phyloP scores from a whole-genome alignment of 2,888 invertebrate species.

The Coenonympha glycerion region DNA sequence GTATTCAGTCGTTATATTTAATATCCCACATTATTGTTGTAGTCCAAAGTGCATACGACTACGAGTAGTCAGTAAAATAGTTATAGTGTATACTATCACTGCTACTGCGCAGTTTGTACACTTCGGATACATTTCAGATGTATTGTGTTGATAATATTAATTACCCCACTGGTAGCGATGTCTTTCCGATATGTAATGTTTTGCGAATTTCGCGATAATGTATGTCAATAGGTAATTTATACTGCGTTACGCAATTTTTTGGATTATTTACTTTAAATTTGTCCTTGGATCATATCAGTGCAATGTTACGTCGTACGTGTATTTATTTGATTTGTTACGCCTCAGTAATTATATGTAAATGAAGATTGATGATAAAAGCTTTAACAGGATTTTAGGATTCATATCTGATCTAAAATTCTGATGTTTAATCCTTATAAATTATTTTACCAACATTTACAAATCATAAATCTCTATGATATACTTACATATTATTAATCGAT shows the following conservation, averaged over 20 bases:
- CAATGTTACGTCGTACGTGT: background rate
- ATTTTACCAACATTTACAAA: background rate
- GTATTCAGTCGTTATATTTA: too few species aligned
- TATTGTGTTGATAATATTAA: too few species aligned
- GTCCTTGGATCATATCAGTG: background rate
- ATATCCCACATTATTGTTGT: too few species aligned
- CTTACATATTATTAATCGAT: background rate
- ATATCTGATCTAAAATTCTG: background rate
- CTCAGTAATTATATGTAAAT: background rate
- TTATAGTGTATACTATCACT: too few species aligned
- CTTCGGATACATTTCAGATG: too few species aligned
- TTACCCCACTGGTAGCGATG: slow-evolving; percentile 7
- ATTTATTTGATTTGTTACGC: slow-evolving; percentile 9
- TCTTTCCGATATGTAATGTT: background rate
- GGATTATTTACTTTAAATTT: background rate
- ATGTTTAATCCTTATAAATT: background rate
- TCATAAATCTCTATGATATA: background rate
- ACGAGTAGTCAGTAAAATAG: too few species aligned
- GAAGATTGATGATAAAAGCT: slow-evolving; percentile 6
- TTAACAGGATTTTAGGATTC: background rate
- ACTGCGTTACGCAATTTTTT: background rate
- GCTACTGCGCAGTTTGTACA: too few species aligned
- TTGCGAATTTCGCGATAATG: background rate
- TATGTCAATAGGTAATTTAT: background rate
- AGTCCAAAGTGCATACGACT: too few species aligned